These are phyloP conservation scores for Papilio aristodemus DNA, from an alignment of 1,140 invertebrate species.

Conservation along the genomic window DNA sequence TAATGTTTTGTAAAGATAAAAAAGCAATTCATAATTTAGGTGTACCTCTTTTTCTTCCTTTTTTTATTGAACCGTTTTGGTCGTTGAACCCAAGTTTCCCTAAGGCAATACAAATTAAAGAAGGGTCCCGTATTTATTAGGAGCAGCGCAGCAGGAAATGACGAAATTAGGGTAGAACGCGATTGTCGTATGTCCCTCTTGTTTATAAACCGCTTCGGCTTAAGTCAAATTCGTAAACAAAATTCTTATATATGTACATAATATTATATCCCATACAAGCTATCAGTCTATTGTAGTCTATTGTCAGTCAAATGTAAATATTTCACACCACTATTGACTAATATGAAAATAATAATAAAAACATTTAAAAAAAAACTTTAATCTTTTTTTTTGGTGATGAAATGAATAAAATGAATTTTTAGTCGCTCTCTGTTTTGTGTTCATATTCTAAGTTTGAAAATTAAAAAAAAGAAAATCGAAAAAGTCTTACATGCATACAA, in stretches of 20 bases:
- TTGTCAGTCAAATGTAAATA: no score
- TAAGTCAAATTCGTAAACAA: neutral
- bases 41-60: neutral
- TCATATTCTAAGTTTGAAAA: no score
- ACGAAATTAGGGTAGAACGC: conserved; percentile 21
- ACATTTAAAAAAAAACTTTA: no score
- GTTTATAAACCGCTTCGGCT: conserved; percentile 2
- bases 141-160: conserved; percentile 19
- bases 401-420: no score
- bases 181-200: conserved; percentile 15
- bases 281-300: no score
- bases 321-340: no score
- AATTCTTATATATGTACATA: neutral
- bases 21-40: neutral
- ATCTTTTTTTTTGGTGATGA: no score
- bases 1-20: neutral
- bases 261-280: no score
- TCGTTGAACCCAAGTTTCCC: conserved; percentile 30
- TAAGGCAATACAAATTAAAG: conserved; percentile 31
- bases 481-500: no score
- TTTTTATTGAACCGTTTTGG: conserved; percentile 1
- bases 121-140: conserved; percentile 31
- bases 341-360: no score
- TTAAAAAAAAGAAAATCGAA: no score
- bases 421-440: no score